A percentile compares a stretch with the other conserved stretches of the same genome.
These are phyloP conservation scores for Hemicordylus capensis DNA, from an alignment of 2,113 vertebrate species.

Conservation along the genomic window DNA sequence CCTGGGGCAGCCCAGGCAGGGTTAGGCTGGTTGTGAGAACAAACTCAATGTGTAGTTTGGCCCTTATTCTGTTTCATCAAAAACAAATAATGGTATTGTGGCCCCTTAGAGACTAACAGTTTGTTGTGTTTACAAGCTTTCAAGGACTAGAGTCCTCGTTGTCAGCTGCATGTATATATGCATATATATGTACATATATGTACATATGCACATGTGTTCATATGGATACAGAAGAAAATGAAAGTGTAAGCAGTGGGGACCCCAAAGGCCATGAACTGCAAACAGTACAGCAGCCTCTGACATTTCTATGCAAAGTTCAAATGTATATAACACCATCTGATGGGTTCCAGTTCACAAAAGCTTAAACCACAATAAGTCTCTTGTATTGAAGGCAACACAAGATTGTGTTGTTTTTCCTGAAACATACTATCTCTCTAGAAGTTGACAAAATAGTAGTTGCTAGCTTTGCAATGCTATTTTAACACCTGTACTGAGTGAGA, in stretches of 20 bases:
- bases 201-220: neutral
- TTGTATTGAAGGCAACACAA: neutral
- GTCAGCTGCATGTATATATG: neutral
- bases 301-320: neutral
- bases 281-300: neutral
- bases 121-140: neutral
- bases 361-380: neutral
- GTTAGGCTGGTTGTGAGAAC: no score
- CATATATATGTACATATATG: no score
- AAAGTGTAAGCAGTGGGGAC: neutral
- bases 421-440: neutral
- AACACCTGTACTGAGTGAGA: neutral
- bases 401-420: neutral
- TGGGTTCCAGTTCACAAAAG: neutral
- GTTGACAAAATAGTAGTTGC: neutral
- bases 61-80: neutral
- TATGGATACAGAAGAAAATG: neutral
- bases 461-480: neutral
- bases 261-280: neutral
- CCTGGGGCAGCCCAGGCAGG: no score
- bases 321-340: neutral
- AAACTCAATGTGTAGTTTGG: no score
- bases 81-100: neutral
- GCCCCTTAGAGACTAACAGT: neutral
- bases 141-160: neutral